Base-by-base conservation (phyloP, 2,113 vertebrate species). In the Tiliqua scincoides region DNA sequence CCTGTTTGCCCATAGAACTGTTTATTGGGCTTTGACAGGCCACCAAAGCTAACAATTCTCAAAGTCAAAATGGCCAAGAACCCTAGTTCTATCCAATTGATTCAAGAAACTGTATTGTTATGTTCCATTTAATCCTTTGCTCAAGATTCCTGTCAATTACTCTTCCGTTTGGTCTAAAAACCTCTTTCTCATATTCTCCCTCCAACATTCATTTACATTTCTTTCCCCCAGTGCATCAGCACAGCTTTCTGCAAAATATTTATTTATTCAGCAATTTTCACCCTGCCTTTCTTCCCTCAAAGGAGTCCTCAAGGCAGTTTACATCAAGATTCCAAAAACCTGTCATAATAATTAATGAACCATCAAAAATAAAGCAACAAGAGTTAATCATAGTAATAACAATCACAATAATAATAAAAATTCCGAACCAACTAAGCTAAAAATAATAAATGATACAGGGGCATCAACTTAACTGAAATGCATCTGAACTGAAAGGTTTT, bases 1-100 rank as follows among this genome's bases (percentile, higher is more conserved):
- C 37, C 48, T 48, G 20, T 37, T 12, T 25, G 35, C 65, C 37
- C 25, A 21, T 59, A n/a, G 4, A 77, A 37, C 23, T 70, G 79
- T 79, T 71, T 72, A 79, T 79, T 79, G 67, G 18, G 27, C 72
- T 86, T 61, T 71, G 84, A 70, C 63, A 61, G 27, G 65, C 67
- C 54, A 79, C 23, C 65, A 79, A 70, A n/a, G 61, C 30, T 72
- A 71, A 71, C 37, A 72, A 61, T 35, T 23, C 67, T 79, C 54
- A 72, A 79, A 79, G 54, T 54, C 67, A 86, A 72, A 79, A 43
- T 61, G 54, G 35, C 30, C 32, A 25, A 37, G 65, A 76, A 54
- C 30, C 65, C 40, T 1, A 67, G 57, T 27, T 72, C 84, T 59
- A 62, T 54, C 67, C 52, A 20, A 71, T 15, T 12, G 30, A 62